Conservation (phyloP, 2,888 invertebrate species). For the Drosophila rubida region DNA sequence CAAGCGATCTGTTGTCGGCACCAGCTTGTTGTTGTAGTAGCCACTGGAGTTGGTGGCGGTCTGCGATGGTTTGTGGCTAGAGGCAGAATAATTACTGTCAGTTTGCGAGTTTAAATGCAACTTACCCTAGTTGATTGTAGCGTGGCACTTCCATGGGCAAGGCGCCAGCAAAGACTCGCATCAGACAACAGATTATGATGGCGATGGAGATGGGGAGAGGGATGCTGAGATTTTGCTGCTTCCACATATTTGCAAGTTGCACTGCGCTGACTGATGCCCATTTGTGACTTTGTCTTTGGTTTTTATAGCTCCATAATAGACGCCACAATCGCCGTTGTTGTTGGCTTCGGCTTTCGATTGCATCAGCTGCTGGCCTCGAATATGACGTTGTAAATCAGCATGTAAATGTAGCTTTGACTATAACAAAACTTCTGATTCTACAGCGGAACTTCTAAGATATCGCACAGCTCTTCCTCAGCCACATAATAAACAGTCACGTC, state of each 20-base stretch:
- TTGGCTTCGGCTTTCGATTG: constrained; percentile 34
- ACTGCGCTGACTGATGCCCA: constrained; percentile 45
- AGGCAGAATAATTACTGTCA: not conserved
- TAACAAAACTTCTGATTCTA: constrained; percentile 28
- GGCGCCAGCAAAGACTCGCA: constrained; percentile 23
- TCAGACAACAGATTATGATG: constrained; percentile 17
- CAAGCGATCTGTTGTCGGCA: constrained; percentile 17
- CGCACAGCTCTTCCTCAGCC: not conserved
- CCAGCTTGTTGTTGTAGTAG: constrained; percentile 14
- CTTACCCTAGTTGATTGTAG: constrained; percentile 56
- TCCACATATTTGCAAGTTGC: constrained; percentile 44
- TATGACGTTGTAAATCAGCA: constrained; percentile 46
- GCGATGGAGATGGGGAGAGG: constrained; percentile 13
- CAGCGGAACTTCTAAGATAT: constrained; percentile 52
- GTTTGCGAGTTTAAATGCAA: not conserved
- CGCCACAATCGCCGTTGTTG: not conserved
- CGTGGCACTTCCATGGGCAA: constrained; percentile 51
- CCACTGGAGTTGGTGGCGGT: not conserved
- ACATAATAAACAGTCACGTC: constrained; percentile 54
- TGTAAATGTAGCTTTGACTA: constrained; percentile 52
- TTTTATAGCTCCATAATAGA: constrained; percentile 55
- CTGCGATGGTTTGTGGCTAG: constrained; percentile 15
- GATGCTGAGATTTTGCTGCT: constrained; percentile 26
- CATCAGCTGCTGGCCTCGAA: constrained; percentile 38
- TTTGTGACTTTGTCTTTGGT: constrained; percentile 29